Percentiles rank a stretch among this genome's conserved stretches.
Evolutionary conservation across 2,113 vertebrate species (phyloP).

Genomic region (Cichladusa arquata): DNA sequence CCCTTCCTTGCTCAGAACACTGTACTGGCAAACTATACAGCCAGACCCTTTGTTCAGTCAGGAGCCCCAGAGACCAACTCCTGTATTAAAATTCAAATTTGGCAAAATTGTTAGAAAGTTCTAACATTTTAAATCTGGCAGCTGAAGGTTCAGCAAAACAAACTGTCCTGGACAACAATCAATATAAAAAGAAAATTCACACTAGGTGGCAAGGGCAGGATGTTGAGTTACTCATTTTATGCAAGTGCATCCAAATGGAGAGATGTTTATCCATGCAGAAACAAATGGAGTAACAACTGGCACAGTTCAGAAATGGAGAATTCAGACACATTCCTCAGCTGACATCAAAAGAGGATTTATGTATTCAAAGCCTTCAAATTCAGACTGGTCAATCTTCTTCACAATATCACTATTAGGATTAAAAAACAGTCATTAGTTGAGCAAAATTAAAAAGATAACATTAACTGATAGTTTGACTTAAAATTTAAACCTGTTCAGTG

Average conservation of each 20-base stretch:
- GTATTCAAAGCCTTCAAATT: constrained; percentile 99
- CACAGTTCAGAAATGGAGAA: constrained; percentile 47
- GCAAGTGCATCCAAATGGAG: constrained; percentile 44
- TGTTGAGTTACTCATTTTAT: constrained; percentile 29
- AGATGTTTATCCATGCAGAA: constrained; percentile 68
- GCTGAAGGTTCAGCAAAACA: background rate
- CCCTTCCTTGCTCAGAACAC: background rate
- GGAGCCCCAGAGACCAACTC: background rate
- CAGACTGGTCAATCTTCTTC: constrained; percentile 98
- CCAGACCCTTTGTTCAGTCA: background rate
- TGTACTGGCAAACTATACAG: constrained; percentile 3
- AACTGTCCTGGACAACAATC: background rate
- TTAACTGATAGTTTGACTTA: background rate
- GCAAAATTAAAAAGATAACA: background rate
- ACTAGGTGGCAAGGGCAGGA: constrained; percentile 40
- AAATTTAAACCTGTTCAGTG: background rate
- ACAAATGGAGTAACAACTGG: constrained; percentile 56
- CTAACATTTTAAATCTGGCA: constrained; percentile 17
- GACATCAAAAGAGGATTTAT: constrained; percentile 99
- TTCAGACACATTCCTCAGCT: constrained; percentile 97
- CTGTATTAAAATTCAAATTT: constrained; percentile 19
- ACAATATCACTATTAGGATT: constrained; percentile 85
- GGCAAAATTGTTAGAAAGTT: constrained; percentile 37
- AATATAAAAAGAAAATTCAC: constrained; percentile 42
- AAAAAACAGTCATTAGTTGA: constrained; percentile 15